These are phyloP conservation scores for Polylopha cassiicola DNA, from an alignment of 2,888 invertebrate genomes.

Conservation along the genomic window DNA sequence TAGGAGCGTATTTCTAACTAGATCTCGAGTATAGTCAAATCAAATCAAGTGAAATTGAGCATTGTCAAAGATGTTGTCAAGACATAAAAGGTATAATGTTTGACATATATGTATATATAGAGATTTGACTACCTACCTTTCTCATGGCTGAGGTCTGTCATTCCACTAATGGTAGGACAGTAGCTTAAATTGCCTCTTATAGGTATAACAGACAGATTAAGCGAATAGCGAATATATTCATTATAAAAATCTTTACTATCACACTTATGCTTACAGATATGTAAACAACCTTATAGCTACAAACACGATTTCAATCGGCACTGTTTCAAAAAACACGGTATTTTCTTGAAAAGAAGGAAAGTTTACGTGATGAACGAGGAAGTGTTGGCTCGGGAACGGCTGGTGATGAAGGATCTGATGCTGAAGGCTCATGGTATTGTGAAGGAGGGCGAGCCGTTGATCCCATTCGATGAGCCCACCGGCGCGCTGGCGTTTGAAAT, in stretches of 20 bases:
- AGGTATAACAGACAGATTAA: too few species aligned
- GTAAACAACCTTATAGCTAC: constrained; percentile 62
- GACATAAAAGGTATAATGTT: too few species aligned
- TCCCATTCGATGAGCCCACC: constrained; percentile 48
- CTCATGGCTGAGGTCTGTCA: too few species aligned
- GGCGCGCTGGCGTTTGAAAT: constrained; percentile 43
- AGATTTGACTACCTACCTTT: too few species aligned
- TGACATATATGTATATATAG: too few species aligned
- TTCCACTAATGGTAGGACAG: too few species aligned
- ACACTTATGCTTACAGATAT: constrained; percentile 44
- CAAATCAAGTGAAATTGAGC: too few species aligned
- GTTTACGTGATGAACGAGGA: constrained; percentile 55
- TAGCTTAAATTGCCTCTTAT: too few species aligned
- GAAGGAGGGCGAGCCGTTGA: constrained; percentile 37
- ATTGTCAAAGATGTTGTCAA: too few species aligned
- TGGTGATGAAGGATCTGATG: constrained; percentile 45
- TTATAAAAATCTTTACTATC: constrained; percentile 1
- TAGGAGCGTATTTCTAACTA: too few species aligned
- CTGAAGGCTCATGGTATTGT: constrained; percentile 37
- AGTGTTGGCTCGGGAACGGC: constrained; percentile 44
- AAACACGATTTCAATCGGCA: constrained; percentile 61
- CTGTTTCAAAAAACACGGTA: constrained; percentile 60
- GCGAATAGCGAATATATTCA: too few species aligned
- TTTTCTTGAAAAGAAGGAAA: constrained; percentile 48
- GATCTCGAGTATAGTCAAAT: too few species aligned